Evolutionary conservation across 2,113 vertebrate genomes (phyloP).

Genomic region (Spermophilus dauricus): DNA sequence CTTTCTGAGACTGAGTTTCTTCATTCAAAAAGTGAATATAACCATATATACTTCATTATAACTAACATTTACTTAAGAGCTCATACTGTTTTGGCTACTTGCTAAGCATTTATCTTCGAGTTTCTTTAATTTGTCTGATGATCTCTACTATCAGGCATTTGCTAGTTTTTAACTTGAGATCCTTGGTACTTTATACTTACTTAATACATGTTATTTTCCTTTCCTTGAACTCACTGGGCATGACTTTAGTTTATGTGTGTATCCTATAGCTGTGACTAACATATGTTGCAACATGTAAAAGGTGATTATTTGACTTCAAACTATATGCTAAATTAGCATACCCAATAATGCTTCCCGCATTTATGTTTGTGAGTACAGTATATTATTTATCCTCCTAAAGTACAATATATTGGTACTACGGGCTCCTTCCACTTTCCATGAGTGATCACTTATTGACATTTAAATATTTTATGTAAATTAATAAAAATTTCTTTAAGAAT

Average conservation of each 20-base stretch:
- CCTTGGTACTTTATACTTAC: background rate
- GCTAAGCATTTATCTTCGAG: background rate
- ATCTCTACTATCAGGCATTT: background rate
- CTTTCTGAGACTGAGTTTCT: constrained; percentile 28
- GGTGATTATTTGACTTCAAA: constrained; percentile 47
- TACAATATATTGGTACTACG: background rate
- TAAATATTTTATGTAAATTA: constrained; percentile 21
- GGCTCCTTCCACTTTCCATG: background rate
- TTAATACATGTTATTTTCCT: background rate
- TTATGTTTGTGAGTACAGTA: background rate
- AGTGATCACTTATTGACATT: constrained; percentile 4
- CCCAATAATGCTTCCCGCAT: background rate
- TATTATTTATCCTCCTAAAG: background rate
- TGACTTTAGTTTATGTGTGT: background rate
- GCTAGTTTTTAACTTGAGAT: background rate
- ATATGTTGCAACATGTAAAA: background rate
- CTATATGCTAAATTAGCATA: background rate
- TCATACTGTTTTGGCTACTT: constrained; percentile 8
- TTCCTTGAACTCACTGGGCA: background rate
- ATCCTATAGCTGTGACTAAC: background rate
- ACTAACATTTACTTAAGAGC: constrained; percentile 3
- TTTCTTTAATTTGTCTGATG: background rate
- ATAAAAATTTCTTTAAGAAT: background rate
- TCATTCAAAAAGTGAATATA: constrained; percentile 31
- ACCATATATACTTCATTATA: constrained; percentile 18